A percentile compares a stretch with the other conserved stretches of the same genome.
These are phyloP conservation scores for Urosaurus nigricauda DNA, from an alignment of 2,797 vertebrate species.

Conservation along the genomic window DNA sequence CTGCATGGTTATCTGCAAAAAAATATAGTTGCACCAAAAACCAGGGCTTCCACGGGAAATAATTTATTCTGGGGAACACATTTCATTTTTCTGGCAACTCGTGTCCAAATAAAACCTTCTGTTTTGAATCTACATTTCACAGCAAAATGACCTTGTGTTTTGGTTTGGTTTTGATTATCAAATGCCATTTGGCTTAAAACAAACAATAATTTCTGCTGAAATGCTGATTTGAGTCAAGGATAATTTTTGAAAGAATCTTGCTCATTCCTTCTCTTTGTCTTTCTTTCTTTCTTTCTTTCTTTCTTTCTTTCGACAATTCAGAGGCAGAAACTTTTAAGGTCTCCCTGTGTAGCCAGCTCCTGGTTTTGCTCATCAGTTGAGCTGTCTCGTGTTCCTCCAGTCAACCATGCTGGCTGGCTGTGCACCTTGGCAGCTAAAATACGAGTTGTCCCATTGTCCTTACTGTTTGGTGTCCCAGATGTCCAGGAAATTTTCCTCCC, in stretches of 20 bases:
- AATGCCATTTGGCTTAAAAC: slow-evolving; percentile 42
- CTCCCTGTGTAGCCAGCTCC: not conserved
- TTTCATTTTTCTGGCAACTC: slow-evolving; percentile 40
- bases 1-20: slow-evolving; percentile 13
- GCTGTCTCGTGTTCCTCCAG: not conserved
- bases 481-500: slow-evolving; percentile 4
- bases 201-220: slow-evolving; percentile 31
- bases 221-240: slow-evolving; percentile 7
- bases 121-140: slow-evolving; percentile 44
- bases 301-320: not conserved
- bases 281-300: not conserved
- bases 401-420: not conserved
- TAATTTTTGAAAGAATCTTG: not conserved
- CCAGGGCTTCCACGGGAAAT: slow-evolving; percentile 26
- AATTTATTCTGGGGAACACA: slow-evolving; percentile 38
- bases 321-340: slow-evolving; percentile 28
- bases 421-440: slow-evolving; percentile 26
- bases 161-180: slow-evolving; percentile 44
- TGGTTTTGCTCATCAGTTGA: slow-evolving; percentile 14
- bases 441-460: not conserved
- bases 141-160: slow-evolving; percentile 43
- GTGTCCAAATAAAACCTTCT: slow-evolving; percentile 46
- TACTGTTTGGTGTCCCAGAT: slow-evolving; percentile 23
- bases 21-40: slow-evolving; percentile 18
- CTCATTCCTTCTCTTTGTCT: not conserved